phyloP scores from a whole-genome alignment of 2,888 invertebrate genomes.

The Tridacna crocea region DNA sequence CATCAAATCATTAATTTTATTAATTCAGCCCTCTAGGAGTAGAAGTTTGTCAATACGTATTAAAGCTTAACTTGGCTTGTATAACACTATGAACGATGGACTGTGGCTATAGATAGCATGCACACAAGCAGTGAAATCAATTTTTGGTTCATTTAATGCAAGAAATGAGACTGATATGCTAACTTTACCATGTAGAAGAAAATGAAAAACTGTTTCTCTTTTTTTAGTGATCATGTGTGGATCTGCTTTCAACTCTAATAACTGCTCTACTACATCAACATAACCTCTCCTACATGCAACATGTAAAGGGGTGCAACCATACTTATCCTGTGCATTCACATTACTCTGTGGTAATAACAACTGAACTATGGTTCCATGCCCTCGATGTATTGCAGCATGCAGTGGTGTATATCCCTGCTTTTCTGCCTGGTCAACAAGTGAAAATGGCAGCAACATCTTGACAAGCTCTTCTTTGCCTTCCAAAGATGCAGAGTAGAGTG shows the following conservation, averaged over 20 bases:
- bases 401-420: constrained; percentile 45
- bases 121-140: no score
- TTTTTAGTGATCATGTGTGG: constrained; percentile 40
- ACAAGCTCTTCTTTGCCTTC: not conserved
- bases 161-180: no score
- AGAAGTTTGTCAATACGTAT: no score
- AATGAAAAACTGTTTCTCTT: constrained; percentile 33
- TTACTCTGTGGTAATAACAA: constrained; percentile 12
- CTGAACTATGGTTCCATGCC: not conserved
- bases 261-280: not conserved
- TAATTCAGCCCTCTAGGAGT: no score
- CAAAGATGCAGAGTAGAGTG: constrained; percentile 36
- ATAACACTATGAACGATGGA: no score
- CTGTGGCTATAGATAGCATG: no score
- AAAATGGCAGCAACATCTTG: constrained; percentile 11
- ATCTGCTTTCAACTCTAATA: constrained; percentile 25
- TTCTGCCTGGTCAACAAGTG: constrained; percentile 27
- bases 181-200: not conserved
- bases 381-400: constrained; percentile 37
- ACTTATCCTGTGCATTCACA: constrained; percentile 45
- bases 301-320: constrained; percentile 47
- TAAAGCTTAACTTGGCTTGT: no score
- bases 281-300: constrained; percentile 32
- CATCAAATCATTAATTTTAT: no score
- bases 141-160: no score